Evolutionary conservation across 37 sponge, comb jelly and placozoan genomes (phyloP), one percentile per base, ranked within the genome.

Genomic region (Haliclona indistincta): DNA sequence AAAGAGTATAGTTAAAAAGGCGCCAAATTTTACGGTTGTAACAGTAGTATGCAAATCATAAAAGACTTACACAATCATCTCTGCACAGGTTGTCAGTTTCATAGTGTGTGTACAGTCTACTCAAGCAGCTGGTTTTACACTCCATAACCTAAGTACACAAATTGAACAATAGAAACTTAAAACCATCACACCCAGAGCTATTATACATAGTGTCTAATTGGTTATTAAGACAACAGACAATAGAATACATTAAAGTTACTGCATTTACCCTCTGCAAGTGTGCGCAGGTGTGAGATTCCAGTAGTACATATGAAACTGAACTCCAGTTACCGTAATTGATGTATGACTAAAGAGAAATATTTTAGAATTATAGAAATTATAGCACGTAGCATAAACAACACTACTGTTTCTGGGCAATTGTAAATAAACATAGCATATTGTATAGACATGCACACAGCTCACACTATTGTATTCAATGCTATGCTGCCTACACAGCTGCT

Each of bases 61-160:
- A n/a, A n/a, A n/a, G 22, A 20, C 60, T 58, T 58, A 58, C 60
- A 58, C 60, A 58, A 7, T 58, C 25, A n/a, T 58, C 23, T n/a
- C 60, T 8, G n/a, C 60, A 58, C n/a, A 25, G 26, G 6, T 20
- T 7, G 7, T 6, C 25, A 17, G 51, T 47, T 15, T 17, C 10
- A 47, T 47, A 15, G n/a, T 58, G 11, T 8, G 23, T n/a, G 8
- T 17, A 17, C 8, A 8, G 8, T 58, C 28, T 8, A 25, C 11
- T n/a, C 7, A 58, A 25, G 28, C 60, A 58, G 7, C 60, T 26
- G 6, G 28, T n/a, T 20, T 58, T 8, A 58, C 60, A 58, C 25
- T 58, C 60, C 60, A 58, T 58, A 58, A 58, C 28, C 60, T 58
- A 58, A 25, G 11, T 20, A 58, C 7, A 58, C 7, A n/a, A n/a